phyloP scores from a whole-genome alignment of 2,888 invertebrate genomes.

The Carcina quercana region DNA sequence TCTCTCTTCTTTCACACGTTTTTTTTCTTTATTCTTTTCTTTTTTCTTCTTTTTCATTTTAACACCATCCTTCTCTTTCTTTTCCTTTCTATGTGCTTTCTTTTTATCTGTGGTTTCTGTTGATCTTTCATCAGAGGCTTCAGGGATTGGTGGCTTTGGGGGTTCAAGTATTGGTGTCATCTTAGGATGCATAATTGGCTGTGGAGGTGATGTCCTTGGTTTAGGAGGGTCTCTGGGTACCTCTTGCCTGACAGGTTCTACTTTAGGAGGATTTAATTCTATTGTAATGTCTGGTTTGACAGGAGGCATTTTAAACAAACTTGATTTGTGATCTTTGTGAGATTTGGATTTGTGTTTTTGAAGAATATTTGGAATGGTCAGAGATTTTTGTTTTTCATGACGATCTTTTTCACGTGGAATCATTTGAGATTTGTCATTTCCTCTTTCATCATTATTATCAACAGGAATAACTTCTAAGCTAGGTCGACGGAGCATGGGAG shows the following conservation, averaged over 20 bases:
- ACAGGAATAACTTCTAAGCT: conserved; percentile 72
- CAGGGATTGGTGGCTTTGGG: conserved; percentile 23
- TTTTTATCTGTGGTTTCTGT: conserved; percentile 60
- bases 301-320: conserved; percentile 63
- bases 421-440: conserved; percentile 45
- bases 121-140: conserved; percentile 43
- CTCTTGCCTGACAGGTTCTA: conserved; percentile 42
- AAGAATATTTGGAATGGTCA: conserved; percentile 65
- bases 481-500: conserved; percentile 74
- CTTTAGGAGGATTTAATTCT: conserved; percentile 68
- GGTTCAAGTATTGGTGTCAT: conserved; percentile 28
- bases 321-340: conserved; percentile 63
- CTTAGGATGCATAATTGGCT: conserved; percentile 24
- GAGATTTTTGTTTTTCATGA: conserved; percentile 65
- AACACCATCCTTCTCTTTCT: conserved; percentile 78
- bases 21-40: conserved; percentile 78
- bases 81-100: conserved; percentile 79
- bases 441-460: conserved; percentile 63
- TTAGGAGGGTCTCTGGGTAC: conserved; percentile 30
- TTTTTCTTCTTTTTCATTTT: conserved; percentile 80
- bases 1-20: conserved; percentile 78
- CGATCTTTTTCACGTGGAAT: conserved; percentile 50
- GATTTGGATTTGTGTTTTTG: conserved; percentile 60
- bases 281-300: conserved; percentile 76
- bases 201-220: conserved; percentile 20